These are phyloP conservation scores for Siniperca undulata DNA, from an alignment of 2,797 vertebrate genomes.

Conservation along the genomic window DNA sequence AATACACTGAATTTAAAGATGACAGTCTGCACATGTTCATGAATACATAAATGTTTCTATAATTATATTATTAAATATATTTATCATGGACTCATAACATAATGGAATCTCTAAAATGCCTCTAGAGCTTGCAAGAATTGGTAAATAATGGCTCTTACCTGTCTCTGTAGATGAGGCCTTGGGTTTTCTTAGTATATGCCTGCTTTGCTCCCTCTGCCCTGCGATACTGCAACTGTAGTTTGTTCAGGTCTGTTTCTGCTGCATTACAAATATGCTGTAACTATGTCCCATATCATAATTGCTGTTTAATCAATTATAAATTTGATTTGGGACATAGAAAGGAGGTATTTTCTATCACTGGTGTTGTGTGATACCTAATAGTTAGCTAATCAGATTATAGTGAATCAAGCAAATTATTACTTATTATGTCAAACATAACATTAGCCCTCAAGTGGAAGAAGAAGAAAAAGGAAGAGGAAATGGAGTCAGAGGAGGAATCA, in stretches of 20 bases:
- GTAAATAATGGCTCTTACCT: slow-evolving; percentile 11
- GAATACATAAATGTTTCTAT: background rate
- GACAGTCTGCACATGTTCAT: background rate
- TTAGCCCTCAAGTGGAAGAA: too few species aligned
- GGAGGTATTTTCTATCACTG: background rate
- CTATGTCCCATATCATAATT: background rate
- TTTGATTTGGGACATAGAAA: background rate
- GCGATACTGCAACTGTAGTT: slow-evolving; percentile 24
- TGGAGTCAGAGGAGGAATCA: too few species aligned
- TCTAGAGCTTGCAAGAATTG: background rate
- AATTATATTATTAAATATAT: background rate
- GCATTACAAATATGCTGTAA: background rate
- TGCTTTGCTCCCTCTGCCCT: slow-evolving; percentile 8
- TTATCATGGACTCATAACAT: background rate
- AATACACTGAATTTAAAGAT: background rate
- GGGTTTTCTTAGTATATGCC: slow-evolving; percentile 7
- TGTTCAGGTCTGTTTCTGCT: slow-evolving; percentile 39
- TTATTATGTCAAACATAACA: background rate
- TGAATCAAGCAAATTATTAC: background rate
- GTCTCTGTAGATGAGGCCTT: slow-evolving; percentile 12
- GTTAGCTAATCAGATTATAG: too few species aligned
- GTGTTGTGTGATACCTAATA: background rate
- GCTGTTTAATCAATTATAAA: background rate
- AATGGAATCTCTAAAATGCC: background rate
- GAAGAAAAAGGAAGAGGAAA: too few species aligned